Evolutionary conservation across 2,797 vertebrate species (phyloP).

Genomic region (Sebastes oblongus): DNA sequence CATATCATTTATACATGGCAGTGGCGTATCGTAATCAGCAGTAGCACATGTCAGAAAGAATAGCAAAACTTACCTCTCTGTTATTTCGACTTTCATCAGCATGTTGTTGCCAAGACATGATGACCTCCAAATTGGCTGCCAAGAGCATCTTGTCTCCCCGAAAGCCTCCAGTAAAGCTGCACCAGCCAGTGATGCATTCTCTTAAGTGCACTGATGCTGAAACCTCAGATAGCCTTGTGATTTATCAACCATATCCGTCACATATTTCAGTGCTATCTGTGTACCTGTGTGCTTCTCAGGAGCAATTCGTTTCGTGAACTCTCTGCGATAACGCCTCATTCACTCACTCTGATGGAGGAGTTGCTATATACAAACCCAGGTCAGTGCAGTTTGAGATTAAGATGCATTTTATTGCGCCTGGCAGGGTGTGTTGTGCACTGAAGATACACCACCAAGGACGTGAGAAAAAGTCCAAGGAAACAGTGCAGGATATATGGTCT

Average conservation of each 20-base stretch:
- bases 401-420: conserved; percentile 35
- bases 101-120: neutral
- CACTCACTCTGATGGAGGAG: conserved; percentile 51
- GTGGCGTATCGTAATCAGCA: neutral
- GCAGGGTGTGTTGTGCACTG: neutral
- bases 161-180: conserved; percentile 17
- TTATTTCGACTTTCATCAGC: neutral
- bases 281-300: conserved; percentile 34
- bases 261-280: conserved; percentile 52
- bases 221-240: conserved; percentile 28
- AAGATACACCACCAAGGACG: conserved; percentile 13
- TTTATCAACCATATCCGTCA: conserved; percentile 49
- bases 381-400: conserved; percentile 39
- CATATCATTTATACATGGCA: neutral
- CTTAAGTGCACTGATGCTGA: conserved; percentile 31
- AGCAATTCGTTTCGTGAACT: conserved; percentile 33
- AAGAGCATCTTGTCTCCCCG: conserved; percentile 6
- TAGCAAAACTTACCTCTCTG: neutral
- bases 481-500: neutral
- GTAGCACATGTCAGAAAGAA: neutral
- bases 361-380: conserved; percentile 10
- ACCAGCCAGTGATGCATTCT: neutral
- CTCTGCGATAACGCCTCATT: conserved; percentile 27
- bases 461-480: neutral
- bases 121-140: conserved; percentile 14